Percentiles rank a stretch among this genome's conserved stretches.
phyloP scores from a whole-genome alignment of 2,113 vertebrate species.

The Ia io region DNA sequence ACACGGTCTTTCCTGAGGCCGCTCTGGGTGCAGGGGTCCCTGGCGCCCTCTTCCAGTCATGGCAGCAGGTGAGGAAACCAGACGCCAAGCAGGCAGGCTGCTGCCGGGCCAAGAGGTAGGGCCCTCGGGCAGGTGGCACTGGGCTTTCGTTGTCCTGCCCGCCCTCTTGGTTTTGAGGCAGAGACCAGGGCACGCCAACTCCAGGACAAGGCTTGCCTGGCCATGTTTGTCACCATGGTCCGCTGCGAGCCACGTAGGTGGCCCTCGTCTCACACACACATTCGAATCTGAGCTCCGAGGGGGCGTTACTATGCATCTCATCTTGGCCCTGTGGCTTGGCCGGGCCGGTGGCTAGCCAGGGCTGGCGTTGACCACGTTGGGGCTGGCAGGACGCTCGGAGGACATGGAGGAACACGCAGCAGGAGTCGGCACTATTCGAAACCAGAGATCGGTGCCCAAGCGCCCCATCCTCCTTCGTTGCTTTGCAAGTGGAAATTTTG shows the following conservation, averaged over 20 bases:
- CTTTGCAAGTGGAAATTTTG: constrained; percentile 85
- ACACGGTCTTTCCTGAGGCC: constrained; percentile 53
- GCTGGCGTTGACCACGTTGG: not conserved
- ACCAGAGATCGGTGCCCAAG: constrained; percentile 45
- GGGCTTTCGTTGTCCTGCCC: not conserved
- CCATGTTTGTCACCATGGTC: not conserved
- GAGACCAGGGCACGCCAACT: not conserved
- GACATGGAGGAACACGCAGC: not conserved
- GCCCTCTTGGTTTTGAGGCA: not conserved
- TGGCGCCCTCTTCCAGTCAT: constrained; percentile 74
- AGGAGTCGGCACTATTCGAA: constrained; percentile 40
- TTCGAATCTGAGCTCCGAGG: not conserved
- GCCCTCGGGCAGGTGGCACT: not conserved
- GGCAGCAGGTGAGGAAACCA: constrained; percentile 70
- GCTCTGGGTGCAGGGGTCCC: constrained; percentile 9
- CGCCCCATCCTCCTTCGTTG: constrained; percentile 74
- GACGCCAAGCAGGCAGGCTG: too few species aligned
- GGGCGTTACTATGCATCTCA: not conserved
- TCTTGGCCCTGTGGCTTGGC: not conserved
- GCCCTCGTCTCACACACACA: not conserved
- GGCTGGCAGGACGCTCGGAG: not conserved
- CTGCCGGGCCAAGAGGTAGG: not conserved
- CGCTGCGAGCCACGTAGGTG: not conserved
- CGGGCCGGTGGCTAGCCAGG: constrained; percentile 1
- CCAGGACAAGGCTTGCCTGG: not conserved